Conservation (phyloP, 2,113 vertebrate species). For the Jacana jacana region DNA sequence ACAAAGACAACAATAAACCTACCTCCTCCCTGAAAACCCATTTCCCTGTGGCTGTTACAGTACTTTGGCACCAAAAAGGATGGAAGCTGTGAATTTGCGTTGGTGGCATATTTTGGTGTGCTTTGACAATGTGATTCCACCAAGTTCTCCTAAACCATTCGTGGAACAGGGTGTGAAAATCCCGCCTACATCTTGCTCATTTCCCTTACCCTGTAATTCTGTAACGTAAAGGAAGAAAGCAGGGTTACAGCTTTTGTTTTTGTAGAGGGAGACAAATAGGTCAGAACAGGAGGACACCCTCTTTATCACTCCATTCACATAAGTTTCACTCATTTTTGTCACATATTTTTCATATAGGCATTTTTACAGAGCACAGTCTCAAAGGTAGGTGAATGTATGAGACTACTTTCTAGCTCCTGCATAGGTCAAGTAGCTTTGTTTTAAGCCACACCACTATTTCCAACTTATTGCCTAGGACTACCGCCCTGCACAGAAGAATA, state of each 20-base stretch:
- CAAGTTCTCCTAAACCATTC: not conserved
- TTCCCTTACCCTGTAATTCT: not conserved
- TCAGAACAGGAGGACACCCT: not conserved
- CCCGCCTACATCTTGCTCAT: conserved; percentile 5
- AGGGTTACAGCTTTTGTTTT: not conserved
- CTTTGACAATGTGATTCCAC: not conserved
- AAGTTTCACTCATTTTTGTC: not conserved
- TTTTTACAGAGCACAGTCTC: not conserved
- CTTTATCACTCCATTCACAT: not conserved
- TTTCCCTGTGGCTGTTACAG: not conserved
- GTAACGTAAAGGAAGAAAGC: not conserved
- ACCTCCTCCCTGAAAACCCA: not conserved
- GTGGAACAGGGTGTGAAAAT: not conserved
- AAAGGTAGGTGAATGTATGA: not conserved
- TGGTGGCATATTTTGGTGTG: not conserved
- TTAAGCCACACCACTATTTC: not conserved
- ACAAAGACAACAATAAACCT: not conserved
- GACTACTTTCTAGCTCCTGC: not conserved
- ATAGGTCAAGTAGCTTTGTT: not conserved
- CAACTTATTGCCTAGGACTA: not conserved
- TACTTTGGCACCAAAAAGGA: not conserved
- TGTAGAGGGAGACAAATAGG: not conserved
- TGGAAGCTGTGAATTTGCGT: not conserved
- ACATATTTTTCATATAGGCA: not conserved
- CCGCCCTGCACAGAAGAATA: not conserved